Conservation (phyloP, 2,888 invertebrate species). For the Caenorhabditis sulstoni region DNA sequence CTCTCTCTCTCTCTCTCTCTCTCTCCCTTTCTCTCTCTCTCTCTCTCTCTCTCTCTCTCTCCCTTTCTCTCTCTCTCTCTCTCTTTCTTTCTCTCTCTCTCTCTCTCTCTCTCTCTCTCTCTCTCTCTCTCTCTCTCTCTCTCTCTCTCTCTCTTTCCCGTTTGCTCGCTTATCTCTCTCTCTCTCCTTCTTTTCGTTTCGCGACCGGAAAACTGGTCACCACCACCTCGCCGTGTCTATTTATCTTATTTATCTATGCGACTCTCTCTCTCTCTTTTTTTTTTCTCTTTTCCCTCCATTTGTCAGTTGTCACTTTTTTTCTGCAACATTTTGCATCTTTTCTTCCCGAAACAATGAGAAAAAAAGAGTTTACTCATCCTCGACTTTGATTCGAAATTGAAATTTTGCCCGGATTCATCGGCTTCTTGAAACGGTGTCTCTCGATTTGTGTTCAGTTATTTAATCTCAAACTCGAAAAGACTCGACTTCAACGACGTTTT, state of each 20-base stretch:
- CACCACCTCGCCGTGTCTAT: no score
- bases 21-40: conserved; percentile 3
- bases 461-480: no score
- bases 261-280: conserved; percentile 1
- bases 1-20: not conserved
- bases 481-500: no score
- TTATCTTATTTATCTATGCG: conserved; percentile 5
- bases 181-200: conserved; percentile 3
- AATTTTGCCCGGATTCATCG: no score
- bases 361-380: no score
- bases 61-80: conserved; percentile 8
- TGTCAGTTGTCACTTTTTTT: no score
- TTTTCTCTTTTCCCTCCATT: conserved; percentile 7
- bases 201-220: not conserved
- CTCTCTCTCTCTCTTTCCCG: not conserved
- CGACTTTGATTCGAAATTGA: no score
- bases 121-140: conserved; percentile 5
- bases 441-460: no score
- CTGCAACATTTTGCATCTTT: no score
- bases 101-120: not conserved
- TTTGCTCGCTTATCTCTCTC: not conserved
- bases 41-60: no score
- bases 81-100: not conserved
- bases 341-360: no score
- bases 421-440: no score